Evolutionary conservation across 2,797 vertebrate species (phyloP).

Genomic region (Apodemus agrarius): DNA sequence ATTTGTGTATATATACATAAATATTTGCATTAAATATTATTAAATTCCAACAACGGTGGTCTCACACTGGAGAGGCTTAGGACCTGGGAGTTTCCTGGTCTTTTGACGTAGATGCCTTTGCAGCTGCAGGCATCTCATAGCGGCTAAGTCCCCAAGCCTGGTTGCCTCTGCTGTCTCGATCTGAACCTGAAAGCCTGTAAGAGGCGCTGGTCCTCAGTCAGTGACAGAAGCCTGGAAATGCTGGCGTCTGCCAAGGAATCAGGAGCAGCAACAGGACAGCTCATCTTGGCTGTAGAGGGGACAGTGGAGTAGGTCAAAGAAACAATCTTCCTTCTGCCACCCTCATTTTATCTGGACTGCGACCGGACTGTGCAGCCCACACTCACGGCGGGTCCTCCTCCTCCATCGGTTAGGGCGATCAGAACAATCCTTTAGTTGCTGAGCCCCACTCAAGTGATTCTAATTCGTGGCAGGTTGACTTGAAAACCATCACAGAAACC

Average conservation of each 20-base stretch:
- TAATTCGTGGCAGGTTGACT: background rate
- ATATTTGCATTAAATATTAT: background rate
- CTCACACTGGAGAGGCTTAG: background rate
- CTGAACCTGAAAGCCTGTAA: background rate
- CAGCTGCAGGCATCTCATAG: background rate
- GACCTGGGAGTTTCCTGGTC: too few relatives aligned
- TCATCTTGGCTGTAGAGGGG: background rate
- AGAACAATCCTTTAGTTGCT: too few relatives aligned
- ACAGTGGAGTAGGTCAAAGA: background rate
- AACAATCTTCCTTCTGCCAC: background rate
- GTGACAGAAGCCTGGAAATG: background rate
- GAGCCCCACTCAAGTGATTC: background rate
- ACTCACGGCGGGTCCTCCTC: background rate
- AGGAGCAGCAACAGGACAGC: background rate
- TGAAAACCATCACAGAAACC: background rate
- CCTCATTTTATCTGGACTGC: background rate
- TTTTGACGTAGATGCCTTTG: background rate
- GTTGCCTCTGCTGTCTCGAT: background rate
- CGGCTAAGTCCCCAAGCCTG: background rate
- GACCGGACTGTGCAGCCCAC: background rate
- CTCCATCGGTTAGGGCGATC: background rate
- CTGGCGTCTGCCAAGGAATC: background rate
- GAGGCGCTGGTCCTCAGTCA: background rate
- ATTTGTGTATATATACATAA: too few relatives aligned
- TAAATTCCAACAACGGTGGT: background rate